phyloP scores from a whole-genome alignment of 2,113 vertebrate species.

The Mesitornis unicolor region DNA sequence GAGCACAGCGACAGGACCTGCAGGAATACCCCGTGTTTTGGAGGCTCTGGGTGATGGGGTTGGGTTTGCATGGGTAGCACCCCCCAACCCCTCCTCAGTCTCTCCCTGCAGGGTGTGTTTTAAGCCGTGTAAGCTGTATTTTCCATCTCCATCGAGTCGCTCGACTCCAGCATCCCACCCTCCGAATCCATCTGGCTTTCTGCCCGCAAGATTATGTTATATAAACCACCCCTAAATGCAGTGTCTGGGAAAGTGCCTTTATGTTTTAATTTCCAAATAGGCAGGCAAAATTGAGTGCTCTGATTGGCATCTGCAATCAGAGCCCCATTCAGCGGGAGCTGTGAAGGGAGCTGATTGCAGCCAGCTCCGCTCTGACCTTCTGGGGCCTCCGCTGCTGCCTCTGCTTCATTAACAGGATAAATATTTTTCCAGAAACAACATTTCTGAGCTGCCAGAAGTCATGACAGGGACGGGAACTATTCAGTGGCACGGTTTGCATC shows the following conservation, averaged over 20 bases:
- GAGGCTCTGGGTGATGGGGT: neutral
- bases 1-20: neutral
- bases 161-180: neutral
- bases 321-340: conserved; percentile 54
- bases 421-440: conserved; percentile 73
- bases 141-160: neutral
- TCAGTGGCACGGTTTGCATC: neutral
- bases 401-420: conserved; percentile 69
- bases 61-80: neutral
- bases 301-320: conserved; percentile 73
- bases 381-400: conserved; percentile 34
- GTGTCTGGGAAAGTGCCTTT: conserved; percentile 51
- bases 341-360: conserved; percentile 65
- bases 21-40: neutral
- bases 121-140: neutral
- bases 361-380: conserved; percentile 61
- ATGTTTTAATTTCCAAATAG: conserved; percentile 72
- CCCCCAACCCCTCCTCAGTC: accelerated
- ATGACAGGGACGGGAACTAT: neutral
- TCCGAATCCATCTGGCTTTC: neutral
- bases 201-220: conserved; percentile 34
- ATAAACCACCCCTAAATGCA: conserved; percentile 51
- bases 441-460: conserved; percentile 59
- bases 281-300: conserved; percentile 54
- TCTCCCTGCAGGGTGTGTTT: accelerated